Percentiles rank a stretch among this genome's conserved stretches.
phyloP scores from a whole-genome alignment of 2,888 invertebrate genomes.

The Pseudolycoriella hygida region DNA sequence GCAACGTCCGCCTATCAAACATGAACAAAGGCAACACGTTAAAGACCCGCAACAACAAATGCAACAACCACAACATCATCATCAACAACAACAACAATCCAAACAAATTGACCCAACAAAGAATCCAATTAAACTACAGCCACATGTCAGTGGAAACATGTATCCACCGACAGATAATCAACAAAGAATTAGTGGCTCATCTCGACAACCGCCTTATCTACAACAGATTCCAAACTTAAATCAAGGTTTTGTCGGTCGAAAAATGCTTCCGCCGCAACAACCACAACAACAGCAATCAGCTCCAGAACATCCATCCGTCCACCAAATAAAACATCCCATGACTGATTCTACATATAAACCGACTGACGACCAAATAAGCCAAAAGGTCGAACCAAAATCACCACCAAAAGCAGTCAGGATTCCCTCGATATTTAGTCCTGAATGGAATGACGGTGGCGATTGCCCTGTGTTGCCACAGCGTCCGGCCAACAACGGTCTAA shows the following conservation, averaged over 20 bases:
- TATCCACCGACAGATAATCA: neutral
- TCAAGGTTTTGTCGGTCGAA: conserved; percentile 10
- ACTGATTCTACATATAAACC: conserved; percentile 11
- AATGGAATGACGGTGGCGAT: conserved; percentile 16
- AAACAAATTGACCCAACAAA: neutral
- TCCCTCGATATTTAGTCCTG: conserved; percentile 26
- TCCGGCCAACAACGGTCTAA: conserved; percentile 10
- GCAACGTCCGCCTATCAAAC: neutral
- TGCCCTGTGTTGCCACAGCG: conserved; percentile 10
- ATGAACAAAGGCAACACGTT: neutral
- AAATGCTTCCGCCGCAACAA: conserved; percentile 8
- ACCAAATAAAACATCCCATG: neutral
- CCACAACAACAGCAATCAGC: conserved; percentile 7
- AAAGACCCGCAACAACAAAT: no score
- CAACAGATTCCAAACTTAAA: conserved; percentile 11
- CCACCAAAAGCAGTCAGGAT: conserved; percentile 12
- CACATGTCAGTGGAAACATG: neutral
- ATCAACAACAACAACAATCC: neutral
- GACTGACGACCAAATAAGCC: conserved; percentile 3
- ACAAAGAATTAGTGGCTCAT: neutral
- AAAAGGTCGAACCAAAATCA: conserved; percentile 5
- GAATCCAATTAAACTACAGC: neutral
- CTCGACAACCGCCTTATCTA: neutral
- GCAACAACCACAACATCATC: no score
- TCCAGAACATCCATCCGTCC: conserved; percentile 6